These are phyloP conservation scores for Macrophya alboannulata DNA, from an alignment of 2,888 invertebrate genomes.

Conservation along the genomic window DNA sequence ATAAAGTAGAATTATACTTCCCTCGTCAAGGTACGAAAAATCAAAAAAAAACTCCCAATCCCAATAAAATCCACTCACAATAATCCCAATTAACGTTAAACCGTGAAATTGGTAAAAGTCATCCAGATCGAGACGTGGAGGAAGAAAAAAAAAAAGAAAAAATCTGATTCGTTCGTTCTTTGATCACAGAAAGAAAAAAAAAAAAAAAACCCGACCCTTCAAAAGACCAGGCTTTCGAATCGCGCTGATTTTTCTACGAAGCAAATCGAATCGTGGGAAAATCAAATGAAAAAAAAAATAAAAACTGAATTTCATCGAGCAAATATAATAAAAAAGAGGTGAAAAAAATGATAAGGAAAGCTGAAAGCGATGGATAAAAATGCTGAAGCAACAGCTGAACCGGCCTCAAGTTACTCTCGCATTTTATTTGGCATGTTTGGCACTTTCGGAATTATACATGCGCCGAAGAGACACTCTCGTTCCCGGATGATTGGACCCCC, in stretches of 20 bases:
- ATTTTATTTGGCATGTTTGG: no score
- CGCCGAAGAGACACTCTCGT: no score
- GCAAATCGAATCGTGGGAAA: neutral
- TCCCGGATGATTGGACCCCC: no score
- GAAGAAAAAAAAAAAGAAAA: neutral
- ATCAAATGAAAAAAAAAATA: neutral
- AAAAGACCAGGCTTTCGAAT: neutral
- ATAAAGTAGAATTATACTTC: neutral
- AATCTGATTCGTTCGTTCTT: neutral
- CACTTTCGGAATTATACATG: no score
- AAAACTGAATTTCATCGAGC: neutral
- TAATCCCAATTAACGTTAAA: constrained; percentile 3
- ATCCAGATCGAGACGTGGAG: neutral
- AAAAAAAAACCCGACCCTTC: neutral
- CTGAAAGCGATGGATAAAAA: no score
- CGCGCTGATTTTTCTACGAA: neutral
- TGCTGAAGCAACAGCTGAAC: no score
- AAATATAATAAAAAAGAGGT: no score
- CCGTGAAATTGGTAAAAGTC: neutral
- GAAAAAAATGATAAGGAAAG: neutral
- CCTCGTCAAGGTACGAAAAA: neutral
- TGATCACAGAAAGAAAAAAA: constrained; percentile 23
- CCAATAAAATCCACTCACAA: neutral
- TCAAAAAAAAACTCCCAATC: neutral
- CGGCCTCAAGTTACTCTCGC: no score